A percentile compares a stretch with the other conserved stretches of the same genome.
These are phyloP conservation scores for Autographa pulchrina DNA, from an alignment of 2,888 invertebrate genomes.

Conservation along the genomic window DNA sequence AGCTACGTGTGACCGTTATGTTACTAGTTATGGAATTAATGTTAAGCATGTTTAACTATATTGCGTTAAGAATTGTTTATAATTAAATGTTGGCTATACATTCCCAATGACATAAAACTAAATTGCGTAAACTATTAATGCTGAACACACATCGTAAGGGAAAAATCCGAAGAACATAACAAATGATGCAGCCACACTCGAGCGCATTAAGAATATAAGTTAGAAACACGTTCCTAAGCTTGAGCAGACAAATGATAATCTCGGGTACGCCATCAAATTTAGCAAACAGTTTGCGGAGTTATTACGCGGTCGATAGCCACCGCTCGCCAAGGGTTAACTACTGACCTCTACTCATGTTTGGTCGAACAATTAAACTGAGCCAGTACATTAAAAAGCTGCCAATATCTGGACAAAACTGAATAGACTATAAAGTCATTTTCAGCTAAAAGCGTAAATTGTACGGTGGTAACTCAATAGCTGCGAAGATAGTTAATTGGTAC, in stretches of 20 bases:
- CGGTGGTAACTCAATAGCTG: slow-evolving; percentile 73
- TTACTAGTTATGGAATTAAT: not conserved
- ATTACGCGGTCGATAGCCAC: slow-evolving; percentile 50
- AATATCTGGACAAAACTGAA: slow-evolving; percentile 69
- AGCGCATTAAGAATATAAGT: slow-evolving; percentile 7
- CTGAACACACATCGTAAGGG: not conserved
- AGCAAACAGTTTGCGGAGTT: slow-evolving; percentile 48
- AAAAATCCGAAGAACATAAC: not conserved
- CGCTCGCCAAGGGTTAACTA: slow-evolving; percentile 49
- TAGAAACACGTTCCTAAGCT: slow-evolving; percentile 13
- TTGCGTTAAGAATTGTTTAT: not conserved
- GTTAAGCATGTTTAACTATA: not conserved
- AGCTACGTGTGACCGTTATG: not conserved
- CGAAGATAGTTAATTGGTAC: slow-evolving; percentile 81
- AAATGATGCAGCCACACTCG: not conserved
- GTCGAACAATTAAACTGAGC: slow-evolving; percentile 49
- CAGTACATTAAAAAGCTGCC: slow-evolving; percentile 61
- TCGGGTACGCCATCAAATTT: slow-evolving; percentile 44
- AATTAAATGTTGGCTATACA: not conserved
- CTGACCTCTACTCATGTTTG: slow-evolving; percentile 55
- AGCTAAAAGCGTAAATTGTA: slow-evolving; percentile 80
- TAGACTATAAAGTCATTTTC: slow-evolving; percentile 81
- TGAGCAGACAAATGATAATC: slow-evolving; percentile 40
- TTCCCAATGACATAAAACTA: not conserved
- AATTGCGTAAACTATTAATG: not conserved